phyloP scores from a whole-genome alignment of 2,888 invertebrate genomes.

The Epsilonema sp. region DNA sequence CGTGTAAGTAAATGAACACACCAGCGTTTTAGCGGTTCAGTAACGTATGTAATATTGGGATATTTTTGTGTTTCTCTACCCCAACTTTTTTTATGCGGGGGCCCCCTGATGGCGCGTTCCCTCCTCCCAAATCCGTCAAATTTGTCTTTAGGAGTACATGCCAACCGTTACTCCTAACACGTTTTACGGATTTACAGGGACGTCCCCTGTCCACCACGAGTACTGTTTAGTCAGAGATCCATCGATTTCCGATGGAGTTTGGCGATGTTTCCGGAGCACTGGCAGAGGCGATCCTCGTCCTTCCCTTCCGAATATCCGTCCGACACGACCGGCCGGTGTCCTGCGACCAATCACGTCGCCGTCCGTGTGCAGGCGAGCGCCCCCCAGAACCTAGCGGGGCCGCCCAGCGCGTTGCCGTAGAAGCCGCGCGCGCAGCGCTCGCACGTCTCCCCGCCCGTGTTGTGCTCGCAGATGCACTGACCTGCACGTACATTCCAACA shows the following conservation, averaged over 20 bases:
- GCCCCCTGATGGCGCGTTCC: no score
- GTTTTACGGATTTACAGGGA: no score
- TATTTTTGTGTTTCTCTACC: no score
- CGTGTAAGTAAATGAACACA: no score
- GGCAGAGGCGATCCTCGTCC: slow-evolving; percentile 37
- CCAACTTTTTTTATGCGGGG: no score
- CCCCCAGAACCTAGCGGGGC: slow-evolving; percentile 64
- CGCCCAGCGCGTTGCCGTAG: slow-evolving; percentile 73
- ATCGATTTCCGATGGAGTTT: slow-evolving; percentile 85
- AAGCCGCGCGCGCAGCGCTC: slow-evolving; percentile 79
- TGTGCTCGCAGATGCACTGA: slow-evolving; percentile 82
- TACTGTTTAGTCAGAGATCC: slow-evolving; percentile 31
- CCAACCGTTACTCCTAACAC: no score
- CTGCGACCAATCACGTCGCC: slow-evolving; percentile 72
- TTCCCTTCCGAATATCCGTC: slow-evolving; percentile 55
- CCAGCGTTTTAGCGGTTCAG: no score
- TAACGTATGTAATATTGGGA: no score
- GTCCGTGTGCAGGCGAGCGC: slow-evolving; percentile 67
- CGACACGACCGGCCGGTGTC: slow-evolving; percentile 74
- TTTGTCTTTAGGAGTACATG: no score
- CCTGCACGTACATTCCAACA: slow-evolving; percentile 42
- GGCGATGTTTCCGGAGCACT: slow-evolving; percentile 44
- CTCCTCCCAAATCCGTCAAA: no score
- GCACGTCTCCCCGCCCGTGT: slow-evolving; percentile 83
- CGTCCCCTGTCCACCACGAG: no score